Conservation (phyloP, 2,113 vertebrate species). For the Carassius gibelio region DNA sequence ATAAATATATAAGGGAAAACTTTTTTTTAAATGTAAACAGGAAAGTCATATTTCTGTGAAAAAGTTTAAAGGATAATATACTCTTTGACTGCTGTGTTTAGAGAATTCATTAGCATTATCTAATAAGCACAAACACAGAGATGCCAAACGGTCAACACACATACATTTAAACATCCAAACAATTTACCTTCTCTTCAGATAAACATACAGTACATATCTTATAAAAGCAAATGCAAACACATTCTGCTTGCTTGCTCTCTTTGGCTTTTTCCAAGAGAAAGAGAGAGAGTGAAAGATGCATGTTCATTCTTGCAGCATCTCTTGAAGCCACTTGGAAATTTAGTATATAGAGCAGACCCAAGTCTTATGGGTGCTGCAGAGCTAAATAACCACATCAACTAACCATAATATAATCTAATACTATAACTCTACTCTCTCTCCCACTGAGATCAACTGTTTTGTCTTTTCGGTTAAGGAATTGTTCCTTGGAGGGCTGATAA, state of each 20-base stretch:
- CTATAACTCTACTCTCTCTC: not conserved
- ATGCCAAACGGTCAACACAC: not conserved
- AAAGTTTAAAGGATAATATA: not conserved
- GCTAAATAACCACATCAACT: slow-evolving; percentile 29
- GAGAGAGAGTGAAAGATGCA: not conserved
- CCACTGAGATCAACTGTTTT: slow-evolving; percentile 27
- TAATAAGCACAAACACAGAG: not conserved
- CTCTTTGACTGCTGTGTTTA: slow-evolving; percentile 10
- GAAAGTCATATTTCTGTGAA: slow-evolving; percentile 38
- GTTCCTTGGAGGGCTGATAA: slow-evolving; percentile 21
- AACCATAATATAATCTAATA: slow-evolving; percentile 51
- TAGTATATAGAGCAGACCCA: not conserved
- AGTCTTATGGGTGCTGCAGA: not conserved
- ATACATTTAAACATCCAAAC: not conserved
- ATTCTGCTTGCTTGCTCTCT: not conserved
- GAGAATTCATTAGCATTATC: slow-evolving; percentile 33
- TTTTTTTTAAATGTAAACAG: not conserved
- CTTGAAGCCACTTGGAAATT: slow-evolving; percentile 9
- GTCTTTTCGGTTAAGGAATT: slow-evolving; percentile 22
- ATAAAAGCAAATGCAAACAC: not conserved
- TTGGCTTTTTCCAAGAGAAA: not conserved
- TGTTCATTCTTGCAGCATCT: not conserved
- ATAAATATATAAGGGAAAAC: not conserved
- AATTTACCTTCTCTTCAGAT: not conserved
- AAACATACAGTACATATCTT: not conserved